These are phyloP conservation scores for Odocoileus hemionus DNA, from an alignment of 2,113 vertebrate genomes.

Conservation along the genomic window DNA sequence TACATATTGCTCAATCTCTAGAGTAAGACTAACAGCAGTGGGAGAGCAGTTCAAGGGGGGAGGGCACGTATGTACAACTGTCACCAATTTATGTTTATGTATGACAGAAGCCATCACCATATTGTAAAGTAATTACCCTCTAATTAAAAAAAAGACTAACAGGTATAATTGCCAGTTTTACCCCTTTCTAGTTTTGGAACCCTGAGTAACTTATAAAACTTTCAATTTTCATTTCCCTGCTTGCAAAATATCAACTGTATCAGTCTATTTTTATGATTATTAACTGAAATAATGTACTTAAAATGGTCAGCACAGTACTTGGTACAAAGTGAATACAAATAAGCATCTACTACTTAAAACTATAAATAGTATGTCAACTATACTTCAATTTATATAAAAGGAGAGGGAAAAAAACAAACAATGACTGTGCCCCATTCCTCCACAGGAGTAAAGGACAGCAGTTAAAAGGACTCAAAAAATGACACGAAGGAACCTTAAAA, in stretches of 20 bases:
- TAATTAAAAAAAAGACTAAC: background rate
- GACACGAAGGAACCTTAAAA: background rate
- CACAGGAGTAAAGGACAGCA: background rate
- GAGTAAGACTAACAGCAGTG: background rate
- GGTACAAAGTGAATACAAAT: background rate
- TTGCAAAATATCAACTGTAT: background rate
- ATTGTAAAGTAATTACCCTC: background rate
- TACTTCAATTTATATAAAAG: background rate
- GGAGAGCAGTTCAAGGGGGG: fast-evolving
- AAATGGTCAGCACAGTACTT: background rate
- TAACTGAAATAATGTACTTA: background rate
- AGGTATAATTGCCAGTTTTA: background rate
- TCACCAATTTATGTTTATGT: background rate
- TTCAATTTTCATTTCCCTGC: background rate
- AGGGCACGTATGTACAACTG: background rate
- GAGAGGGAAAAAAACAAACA: background rate
- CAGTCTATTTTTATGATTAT: background rate
- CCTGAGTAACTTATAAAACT: background rate
- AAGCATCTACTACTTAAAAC: background rate
- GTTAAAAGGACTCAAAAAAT: background rate
- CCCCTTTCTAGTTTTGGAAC: background rate
- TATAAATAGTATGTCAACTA: background rate
- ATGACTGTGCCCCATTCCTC: background rate
- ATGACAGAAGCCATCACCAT: background rate
- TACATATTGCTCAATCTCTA: background rate